Evolutionary conservation across 1,140 invertebrate species (phyloP).

Genomic region (Coptotermes formosanus): DNA sequence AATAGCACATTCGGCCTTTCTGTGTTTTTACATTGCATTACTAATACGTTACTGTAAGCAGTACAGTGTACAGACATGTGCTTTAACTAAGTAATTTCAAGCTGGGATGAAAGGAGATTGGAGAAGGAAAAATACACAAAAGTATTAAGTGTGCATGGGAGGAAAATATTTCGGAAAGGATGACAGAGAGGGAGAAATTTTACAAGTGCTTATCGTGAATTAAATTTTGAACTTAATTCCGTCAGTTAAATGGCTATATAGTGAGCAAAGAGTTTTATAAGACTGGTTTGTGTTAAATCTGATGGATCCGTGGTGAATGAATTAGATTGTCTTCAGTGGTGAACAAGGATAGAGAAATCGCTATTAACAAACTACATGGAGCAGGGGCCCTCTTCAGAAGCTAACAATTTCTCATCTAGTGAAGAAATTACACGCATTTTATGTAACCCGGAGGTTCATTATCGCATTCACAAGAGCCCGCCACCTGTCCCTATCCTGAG

Average conservation of each 20-base stretch:
- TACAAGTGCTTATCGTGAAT: not conserved
- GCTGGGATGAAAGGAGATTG: not conserved
- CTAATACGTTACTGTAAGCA: not conserved
- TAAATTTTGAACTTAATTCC: not conserved
- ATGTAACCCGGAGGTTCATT: too few species aligned
- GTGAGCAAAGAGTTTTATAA: conserved; percentile 1
- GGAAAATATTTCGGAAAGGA: not conserved
- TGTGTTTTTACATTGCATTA: not conserved
- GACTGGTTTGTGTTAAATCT: not conserved
- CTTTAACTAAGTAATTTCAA: not conserved
- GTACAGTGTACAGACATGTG: not conserved
- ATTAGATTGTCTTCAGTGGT: not conserved
- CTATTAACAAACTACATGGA: too few species aligned
- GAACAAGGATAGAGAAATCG: too few species aligned
- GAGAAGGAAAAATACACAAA: conserved; percentile 3
- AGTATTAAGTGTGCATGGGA: not conserved
- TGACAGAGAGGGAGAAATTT: not conserved
- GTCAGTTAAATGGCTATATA: not conserved
- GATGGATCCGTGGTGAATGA: not conserved
- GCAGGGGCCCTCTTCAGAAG: too few species aligned
- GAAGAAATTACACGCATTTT: too few species aligned
- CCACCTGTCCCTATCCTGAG: too few species aligned
- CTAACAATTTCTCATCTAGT: too few species aligned
- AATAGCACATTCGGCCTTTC: too few species aligned
- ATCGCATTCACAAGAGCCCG: too few species aligned